Conservation (phyloP, 1,140 invertebrate species). For the Leptopilina boulardi region DNA sequence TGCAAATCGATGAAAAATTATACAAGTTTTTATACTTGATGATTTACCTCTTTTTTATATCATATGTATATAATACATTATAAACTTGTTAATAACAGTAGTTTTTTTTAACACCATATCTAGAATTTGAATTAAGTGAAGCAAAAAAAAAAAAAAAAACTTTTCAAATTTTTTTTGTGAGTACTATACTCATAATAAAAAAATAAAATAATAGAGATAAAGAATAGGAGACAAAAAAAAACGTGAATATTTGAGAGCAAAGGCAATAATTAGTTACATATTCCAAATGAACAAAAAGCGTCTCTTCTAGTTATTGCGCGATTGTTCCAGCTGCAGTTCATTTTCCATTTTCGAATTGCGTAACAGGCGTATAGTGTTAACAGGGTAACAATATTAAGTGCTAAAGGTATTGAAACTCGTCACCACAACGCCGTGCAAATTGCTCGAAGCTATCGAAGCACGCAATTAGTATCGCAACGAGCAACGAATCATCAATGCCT, state of each 20-base stretch:
- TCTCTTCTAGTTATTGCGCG: not conserved
- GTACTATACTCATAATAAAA: too few species aligned
- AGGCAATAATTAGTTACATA: not conserved
- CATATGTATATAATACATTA: too few species aligned
- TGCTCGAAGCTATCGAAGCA: constrained; percentile 46
- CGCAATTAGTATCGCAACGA: constrained; percentile 51
- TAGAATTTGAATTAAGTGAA: too few species aligned
- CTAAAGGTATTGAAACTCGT: constrained; percentile 26
- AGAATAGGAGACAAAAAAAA: not conserved
- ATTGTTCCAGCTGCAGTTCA: constrained; percentile 5
- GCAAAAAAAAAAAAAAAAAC: too few species aligned
- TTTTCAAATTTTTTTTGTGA: too few species aligned
- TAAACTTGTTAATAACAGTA: too few species aligned
- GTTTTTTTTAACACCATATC: too few species aligned
- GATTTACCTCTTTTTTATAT: too few species aligned
- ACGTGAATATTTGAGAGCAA: not conserved
- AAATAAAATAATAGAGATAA: too few species aligned
- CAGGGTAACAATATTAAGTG: constrained; percentile 6
- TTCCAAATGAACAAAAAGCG: not conserved
- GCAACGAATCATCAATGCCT: constrained; percentile 41
- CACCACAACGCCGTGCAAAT: constrained; percentile 9
- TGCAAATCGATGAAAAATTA: too few species aligned
- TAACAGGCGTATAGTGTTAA: constrained; percentile 7
- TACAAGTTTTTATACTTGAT: too few species aligned
- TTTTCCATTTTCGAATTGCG: constrained; percentile 20